phyloP scores from a whole-genome alignment of 1,140 invertebrate species.

The Psix sp. region DNA sequence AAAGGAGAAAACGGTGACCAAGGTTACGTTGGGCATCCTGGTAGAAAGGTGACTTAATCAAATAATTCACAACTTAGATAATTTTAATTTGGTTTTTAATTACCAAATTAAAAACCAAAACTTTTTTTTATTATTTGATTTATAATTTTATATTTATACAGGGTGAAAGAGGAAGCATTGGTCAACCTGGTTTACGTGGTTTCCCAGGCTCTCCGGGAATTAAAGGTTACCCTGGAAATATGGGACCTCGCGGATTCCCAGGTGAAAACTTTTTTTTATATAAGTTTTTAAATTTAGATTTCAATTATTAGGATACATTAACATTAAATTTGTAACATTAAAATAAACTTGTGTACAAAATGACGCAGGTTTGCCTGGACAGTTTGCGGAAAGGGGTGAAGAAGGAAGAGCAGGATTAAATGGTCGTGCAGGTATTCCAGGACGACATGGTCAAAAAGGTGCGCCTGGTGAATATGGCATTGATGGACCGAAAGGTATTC shows the following conservation, averaged over 20 bases:
- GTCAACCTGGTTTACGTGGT: slow-evolving; percentile 77
- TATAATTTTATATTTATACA: slow-evolving; percentile 29
- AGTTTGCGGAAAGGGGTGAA: slow-evolving; percentile 88
- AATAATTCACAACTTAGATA: neutral
- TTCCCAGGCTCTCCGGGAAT: slow-evolving; percentile 79
- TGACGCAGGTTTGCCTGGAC: slow-evolving; percentile 80
- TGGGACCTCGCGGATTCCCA: slow-evolving; percentile 81
- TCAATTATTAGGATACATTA: slow-evolving; percentile 1
- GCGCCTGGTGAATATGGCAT: slow-evolving; percentile 82
- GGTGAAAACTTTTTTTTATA: slow-evolving; percentile 73
- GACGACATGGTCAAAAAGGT: slow-evolving; percentile 83
- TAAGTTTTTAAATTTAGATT: neutral
- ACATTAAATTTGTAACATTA: neutral
- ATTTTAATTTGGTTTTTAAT: slow-evolving; percentile 10
- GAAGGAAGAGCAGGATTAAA: slow-evolving; percentile 85
- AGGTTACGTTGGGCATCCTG: slow-evolving; percentile 77
- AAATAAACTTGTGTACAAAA: neutral
- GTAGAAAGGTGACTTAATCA: slow-evolving; percentile 74
- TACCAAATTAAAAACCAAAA: too few relatives aligned
- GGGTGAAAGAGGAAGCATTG: slow-evolving; percentile 79
- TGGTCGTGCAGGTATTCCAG: slow-evolving; percentile 85
- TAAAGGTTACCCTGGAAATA: slow-evolving; percentile 80
- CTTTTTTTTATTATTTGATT: too few relatives aligned
- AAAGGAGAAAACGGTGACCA: slow-evolving; percentile 77
- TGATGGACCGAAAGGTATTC: slow-evolving; percentile 80